Conservation (phyloP, 2,113 vertebrate species). For the Murina feae region DNA sequence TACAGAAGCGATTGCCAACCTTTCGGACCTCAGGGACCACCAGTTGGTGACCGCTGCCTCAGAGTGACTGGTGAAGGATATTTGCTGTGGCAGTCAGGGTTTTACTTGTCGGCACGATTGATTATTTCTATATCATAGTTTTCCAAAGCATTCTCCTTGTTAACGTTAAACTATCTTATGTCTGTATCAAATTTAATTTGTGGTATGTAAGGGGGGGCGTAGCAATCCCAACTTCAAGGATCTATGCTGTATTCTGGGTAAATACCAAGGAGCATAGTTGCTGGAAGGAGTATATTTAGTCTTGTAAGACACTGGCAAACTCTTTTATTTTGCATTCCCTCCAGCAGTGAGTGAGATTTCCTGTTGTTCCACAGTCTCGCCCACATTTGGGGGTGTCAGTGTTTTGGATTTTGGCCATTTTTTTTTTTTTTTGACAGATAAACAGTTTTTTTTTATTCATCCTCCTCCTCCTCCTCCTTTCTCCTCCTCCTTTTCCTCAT, state of each 20-base stretch:
- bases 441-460: no score
- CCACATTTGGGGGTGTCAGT: background rate
- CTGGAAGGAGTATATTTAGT: background rate
- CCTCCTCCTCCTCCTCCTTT: no score
- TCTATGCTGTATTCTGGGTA: background rate
- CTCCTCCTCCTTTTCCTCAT: no score
- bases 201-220: background rate
- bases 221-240: background rate
- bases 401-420: background rate
- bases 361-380: background rate
- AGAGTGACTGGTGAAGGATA: background rate
- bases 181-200: background rate
- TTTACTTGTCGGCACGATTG: background rate
- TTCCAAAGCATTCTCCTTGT: background rate
- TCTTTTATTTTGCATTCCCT: background rate
- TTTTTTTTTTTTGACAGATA: no score
- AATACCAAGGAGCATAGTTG: background rate
- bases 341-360: background rate
- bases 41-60: no score
- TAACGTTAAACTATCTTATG: background rate
- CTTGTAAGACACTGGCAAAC: background rate
- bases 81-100: background rate
- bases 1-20: background rate
- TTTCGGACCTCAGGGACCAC: no score
- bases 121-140: background rate